Base-by-base conservation (phyloP, 2,113 vertebrate species). In the Chaenocephalus aceratus region DNA sequence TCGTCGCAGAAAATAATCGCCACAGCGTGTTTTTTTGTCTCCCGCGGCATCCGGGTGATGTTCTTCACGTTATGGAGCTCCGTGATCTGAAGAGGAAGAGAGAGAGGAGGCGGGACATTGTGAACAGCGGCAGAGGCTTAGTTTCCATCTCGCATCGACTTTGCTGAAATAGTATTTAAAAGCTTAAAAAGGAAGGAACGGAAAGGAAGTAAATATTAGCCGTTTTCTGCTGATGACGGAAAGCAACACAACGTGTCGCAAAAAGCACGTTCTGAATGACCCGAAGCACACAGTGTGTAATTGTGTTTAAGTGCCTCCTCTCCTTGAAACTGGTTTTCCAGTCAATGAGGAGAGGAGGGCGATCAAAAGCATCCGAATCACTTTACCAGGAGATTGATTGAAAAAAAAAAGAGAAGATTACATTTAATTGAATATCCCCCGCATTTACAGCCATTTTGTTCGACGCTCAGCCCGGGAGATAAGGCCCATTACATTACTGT, bases 41-140 rank as follows among this genome's bases (percentile, higher is more conserved):
- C 98, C 88, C 97, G 96, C 73, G 98, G 98, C 96, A 99, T 95
- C 90, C 98, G 96, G 85, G 97, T 98, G 92, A 99, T 97, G 91
- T 98, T 99, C 96, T 97, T 99, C 95, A 99, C 96, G 94, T 96
- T 99, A 91, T 98, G 97, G 86, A 99, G 96, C 93, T 99, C 98
- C 14, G 97, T 99, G 95, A 99, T 96, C 98, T 99, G 72, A 57
- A 82, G 92, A 80, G 95, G 93, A 89, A 79, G 79, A 93, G 72
- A 72, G 72, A 72, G 56, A 16, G 71, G 91, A 79, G 95, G 86
- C 90, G 80, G 93, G 79, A 75, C 85, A 84, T 93, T 91, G 91
- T 70, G 82, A 90, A 90, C 68, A 77, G 36, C 51, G 70, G 71
- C 64, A 18, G 36, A 60, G 63, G 45, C 79, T 78, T 80, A 82